Evolutionary conservation across 1,140 invertebrate genomes (phyloP).

Genomic region (Pseudomyrmex sp.): DNA sequence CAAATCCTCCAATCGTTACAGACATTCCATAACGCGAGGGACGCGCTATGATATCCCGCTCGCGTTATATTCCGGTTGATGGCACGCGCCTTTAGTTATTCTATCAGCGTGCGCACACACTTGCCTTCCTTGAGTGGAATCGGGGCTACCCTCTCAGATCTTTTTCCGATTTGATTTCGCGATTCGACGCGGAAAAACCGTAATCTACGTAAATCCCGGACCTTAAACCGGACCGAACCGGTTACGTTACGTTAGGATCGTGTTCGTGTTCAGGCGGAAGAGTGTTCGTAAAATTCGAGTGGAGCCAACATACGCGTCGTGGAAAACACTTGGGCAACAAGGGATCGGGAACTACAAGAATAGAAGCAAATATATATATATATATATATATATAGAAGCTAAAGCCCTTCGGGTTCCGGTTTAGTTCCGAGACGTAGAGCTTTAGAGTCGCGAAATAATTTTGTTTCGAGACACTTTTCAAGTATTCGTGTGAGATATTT

Average conservation of each 20-base stretch:
- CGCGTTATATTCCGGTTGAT: slow-evolving; percentile 1
- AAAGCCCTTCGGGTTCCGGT: not conserved
- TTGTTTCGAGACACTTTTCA: not conserved
- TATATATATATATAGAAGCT: not conserved
- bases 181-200: slow-evolving; percentile 23
- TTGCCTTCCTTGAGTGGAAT: slow-evolving; percentile 26
- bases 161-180: slow-evolving; percentile 55
- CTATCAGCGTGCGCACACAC: slow-evolving; percentile 30
- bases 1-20: not conserved
- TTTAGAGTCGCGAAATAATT: not conserved
- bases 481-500: not conserved
- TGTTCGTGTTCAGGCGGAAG: not conserved
- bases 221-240: slow-evolving; percentile 43
- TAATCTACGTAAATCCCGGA: slow-evolving; percentile 66
- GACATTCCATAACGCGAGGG: not conserved
- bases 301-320: not conserved
- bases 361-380: not conserved
- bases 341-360: not conserved
- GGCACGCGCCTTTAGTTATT: slow-evolving; percentile 33
- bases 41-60: slow-evolving; percentile 34
- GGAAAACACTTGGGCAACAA: not conserved
- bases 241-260: slow-evolving; percentile 6
- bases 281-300: slow-evolving; percentile 23
- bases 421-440: not conserved
- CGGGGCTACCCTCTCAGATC: not conserved